These are phyloP conservation scores for Argyra leucocephala DNA, from an alignment of 2,888 invertebrate species.

Conservation along the genomic window DNA sequence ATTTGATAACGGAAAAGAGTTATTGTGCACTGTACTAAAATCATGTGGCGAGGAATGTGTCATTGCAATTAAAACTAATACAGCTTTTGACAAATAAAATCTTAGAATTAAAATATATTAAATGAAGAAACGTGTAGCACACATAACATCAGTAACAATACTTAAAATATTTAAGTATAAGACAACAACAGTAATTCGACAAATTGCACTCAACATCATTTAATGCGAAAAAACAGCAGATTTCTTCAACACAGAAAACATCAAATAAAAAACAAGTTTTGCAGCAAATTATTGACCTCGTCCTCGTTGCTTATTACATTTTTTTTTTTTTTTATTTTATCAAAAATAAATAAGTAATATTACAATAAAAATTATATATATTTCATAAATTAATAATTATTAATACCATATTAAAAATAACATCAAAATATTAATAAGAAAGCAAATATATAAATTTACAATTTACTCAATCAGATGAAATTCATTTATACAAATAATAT, in stretches of 20 bases:
- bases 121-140: background rate
- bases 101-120: background rate
- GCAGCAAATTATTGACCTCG: slow-evolving; percentile 15
- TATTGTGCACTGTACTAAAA: slow-evolving; percentile 87
- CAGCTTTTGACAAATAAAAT: slow-evolving; percentile 92
- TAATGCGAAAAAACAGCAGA: background rate
- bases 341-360: slow-evolving; percentile 3
- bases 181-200: no score
- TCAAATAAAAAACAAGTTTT: background rate
- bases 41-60: slow-evolving; percentile 88
- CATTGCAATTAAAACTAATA: slow-evolving; percentile 91
- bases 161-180: no score
- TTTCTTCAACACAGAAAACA: background rate
- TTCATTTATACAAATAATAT: background rate
- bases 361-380: background rate
- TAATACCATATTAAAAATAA: background rate
- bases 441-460: background rate
- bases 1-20: slow-evolving; percentile 78
- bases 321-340: slow-evolving; percentile 6
- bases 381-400: slow-evolving; percentile 2
- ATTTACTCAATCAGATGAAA: background rate
- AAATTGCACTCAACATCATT: no score
- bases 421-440: background rate
- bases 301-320: slow-evolving; percentile 19
- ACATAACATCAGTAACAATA: no score